Evolutionary conservation across 2,888 invertebrate genomes (phyloP).

Genomic region (Microctonus hyperodae): DNA sequence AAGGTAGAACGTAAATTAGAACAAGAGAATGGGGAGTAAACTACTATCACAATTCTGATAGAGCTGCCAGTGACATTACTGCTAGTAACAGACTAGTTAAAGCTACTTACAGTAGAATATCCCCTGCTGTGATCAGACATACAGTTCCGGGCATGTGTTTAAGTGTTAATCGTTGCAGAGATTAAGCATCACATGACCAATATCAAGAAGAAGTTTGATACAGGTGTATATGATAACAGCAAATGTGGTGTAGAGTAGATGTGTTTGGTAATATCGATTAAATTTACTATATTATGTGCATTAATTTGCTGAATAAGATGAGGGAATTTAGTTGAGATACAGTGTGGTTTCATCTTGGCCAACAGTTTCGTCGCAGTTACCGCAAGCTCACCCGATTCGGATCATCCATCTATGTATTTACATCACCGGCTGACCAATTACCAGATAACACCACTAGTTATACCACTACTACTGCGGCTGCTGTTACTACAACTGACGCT

Average conservation of each 20-base stretch:
- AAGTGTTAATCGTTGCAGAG: background rate
- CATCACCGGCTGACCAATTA: background rate
- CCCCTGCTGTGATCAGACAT: background rate
- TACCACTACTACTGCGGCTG: background rate
- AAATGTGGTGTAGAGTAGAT: too few relatives aligned
- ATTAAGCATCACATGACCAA: background rate
- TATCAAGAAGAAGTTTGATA: too few relatives aligned
- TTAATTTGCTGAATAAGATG: background rate
- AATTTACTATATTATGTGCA: too few relatives aligned
- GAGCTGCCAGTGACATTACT: background rate
- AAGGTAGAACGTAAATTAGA: background rate
- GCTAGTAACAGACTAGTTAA: background rate
- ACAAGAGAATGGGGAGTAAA: background rate
- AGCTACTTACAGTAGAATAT: background rate
- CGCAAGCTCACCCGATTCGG: constrained; percentile 16
- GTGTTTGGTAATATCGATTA: too few relatives aligned
- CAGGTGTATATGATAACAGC: too few relatives aligned
- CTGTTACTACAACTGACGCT: background rate
- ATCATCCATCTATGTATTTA: background rate
- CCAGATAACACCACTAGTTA: background rate
- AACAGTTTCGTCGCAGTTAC: constrained; percentile 7
- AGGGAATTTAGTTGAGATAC: background rate
- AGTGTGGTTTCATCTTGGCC: constrained; percentile 19
- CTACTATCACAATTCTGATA: background rate
- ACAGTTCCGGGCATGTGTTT: background rate